phyloP scores from a whole-genome alignment of 2,888 invertebrate genomes.

The Tolmerus cingulatus region DNA sequence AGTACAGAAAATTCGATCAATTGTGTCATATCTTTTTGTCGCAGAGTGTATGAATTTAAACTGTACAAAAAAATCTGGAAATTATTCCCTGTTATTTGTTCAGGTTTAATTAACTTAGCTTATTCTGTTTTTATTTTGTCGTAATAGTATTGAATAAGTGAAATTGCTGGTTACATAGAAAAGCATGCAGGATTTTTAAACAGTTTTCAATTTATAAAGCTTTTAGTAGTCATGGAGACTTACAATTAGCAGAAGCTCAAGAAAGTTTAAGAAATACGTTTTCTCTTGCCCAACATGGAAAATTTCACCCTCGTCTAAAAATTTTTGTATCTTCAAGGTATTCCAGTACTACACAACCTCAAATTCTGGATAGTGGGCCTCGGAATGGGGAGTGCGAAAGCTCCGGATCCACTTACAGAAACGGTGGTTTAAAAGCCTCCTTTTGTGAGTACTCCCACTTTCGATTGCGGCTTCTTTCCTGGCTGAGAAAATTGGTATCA shows the following conservation, averaged over 20 bases:
- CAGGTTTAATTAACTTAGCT: too few species aligned
- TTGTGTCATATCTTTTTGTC: too few species aligned
- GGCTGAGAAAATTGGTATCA: not conserved
- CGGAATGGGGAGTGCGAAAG: too few species aligned
- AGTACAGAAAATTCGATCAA: too few species aligned
- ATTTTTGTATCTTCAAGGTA: not conserved
- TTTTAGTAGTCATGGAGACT: not conserved
- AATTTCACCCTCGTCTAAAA: not conserved
- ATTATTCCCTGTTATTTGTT: too few species aligned
- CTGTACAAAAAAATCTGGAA: too few species aligned
- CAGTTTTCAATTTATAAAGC: not conserved
- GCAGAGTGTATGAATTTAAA: too few species aligned
- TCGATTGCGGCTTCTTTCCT: not conserved
- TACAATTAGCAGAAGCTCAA: not conserved
- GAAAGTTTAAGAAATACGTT: not conserved
- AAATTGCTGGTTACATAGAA: not conserved
- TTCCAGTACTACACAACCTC: not conserved
- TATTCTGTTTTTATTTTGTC: too few species aligned
- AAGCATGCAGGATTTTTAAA: not conserved
- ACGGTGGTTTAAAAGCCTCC: not conserved
- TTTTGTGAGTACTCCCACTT: not conserved
- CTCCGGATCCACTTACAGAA: not conserved
- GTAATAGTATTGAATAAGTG: not conserved
- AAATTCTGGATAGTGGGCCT: not conserved
- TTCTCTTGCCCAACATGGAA: not conserved